Percentiles rank a stretch among this genome's conserved stretches.
phyloP scores from a whole-genome alignment of 2,797 vertebrate species.

The Spatula versicolor region DNA sequence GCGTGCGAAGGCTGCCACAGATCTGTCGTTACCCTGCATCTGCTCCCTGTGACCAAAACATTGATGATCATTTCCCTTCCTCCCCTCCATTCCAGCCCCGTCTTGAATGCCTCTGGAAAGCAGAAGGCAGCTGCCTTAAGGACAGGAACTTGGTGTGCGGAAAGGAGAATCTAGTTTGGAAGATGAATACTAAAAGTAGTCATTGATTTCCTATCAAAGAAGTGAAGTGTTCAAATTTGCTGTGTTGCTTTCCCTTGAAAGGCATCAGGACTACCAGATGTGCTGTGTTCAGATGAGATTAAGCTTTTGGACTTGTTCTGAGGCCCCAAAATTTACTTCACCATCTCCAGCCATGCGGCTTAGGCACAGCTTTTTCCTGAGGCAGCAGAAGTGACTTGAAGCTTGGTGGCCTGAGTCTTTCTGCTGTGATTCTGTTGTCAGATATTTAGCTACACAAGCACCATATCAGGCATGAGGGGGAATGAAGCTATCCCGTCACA shows the following conservation, averaged over 20 bases:
- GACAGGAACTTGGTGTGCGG: background rate
- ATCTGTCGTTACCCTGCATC: constrained; percentile 4
- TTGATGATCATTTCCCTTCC: background rate
- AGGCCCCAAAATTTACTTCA: background rate
- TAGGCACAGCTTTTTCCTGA: background rate
- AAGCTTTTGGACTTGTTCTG: background rate
- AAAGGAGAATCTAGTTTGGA: background rate
- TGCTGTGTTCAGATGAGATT: background rate
- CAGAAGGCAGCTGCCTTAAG: background rate
- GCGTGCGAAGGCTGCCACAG: background rate
- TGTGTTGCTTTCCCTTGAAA: background rate
- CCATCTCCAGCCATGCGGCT: background rate
- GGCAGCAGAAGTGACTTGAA: background rate
- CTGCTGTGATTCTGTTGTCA: background rate
- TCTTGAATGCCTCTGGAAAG: background rate
- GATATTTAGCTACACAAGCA: background rate
- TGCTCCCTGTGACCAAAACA: background rate
- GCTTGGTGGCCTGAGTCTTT: background rate
- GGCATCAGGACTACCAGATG: background rate
- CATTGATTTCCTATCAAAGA: background rate
- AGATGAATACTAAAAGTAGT: background rate
- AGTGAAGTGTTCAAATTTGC: background rate
- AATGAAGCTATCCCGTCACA: background rate
- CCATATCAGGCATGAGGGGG: background rate
- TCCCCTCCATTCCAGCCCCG: background rate